Evolutionary conservation across 2,797 vertebrate genomes (phyloP).

Genomic region (Meriones psammophilus): DNA sequence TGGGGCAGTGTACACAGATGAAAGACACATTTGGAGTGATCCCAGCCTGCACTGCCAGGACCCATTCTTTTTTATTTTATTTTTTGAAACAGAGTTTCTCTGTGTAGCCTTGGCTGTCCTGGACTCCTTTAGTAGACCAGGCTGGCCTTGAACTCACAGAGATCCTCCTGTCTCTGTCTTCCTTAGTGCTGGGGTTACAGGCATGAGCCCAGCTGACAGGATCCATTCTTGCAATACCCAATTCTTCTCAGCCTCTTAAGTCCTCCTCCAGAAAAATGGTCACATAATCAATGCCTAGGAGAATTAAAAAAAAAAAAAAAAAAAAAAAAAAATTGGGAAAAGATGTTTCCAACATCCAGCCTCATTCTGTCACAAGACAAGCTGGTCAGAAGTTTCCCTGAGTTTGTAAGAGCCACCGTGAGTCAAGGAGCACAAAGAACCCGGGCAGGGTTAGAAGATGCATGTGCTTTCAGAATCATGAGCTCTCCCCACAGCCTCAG

Average conservation of each 20-base stretch:
- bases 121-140: no score
- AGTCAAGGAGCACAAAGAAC: not conserved
- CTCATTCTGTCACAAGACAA: not conserved
- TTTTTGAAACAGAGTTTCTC: no score
- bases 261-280: not conserved
- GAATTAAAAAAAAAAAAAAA: not conserved
- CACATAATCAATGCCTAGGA: not conserved
- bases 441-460: not conserved
- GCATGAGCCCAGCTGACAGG: not conserved
- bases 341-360: not conserved
- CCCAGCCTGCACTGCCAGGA: not conserved
- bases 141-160: no score
- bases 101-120: no score
- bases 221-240: not conserved
- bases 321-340: no score
- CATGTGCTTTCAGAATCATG: not conserved
- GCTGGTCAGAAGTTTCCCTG: not conserved
- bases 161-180: no score
- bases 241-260: not conserved
- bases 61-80: not conserved
- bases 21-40: not conserved
- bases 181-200: no score
- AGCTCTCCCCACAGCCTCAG: not conserved
- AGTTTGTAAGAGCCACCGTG: not conserved
- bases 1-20: accelerated